A percentile compares a stretch with the other conserved stretches of the same genome.
Conservation (phyloP, 2,113 vertebrate species). For the Merops nubicus region DNA sequence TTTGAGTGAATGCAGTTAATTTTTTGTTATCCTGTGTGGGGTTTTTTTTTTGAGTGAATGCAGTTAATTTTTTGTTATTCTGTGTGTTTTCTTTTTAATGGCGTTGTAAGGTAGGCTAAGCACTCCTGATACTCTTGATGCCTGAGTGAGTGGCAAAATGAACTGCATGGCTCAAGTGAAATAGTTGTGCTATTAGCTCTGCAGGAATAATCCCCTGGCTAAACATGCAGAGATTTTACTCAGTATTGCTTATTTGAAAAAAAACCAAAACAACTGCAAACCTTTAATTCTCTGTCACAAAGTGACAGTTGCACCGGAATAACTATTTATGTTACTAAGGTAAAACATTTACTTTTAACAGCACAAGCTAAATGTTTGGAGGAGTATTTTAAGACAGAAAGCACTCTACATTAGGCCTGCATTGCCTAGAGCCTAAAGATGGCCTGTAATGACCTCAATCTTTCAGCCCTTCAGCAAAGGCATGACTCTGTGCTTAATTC, state of each 20-base stretch:
- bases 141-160: background rate
- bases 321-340: background rate
- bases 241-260: background rate
- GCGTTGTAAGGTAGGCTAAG: background rate
- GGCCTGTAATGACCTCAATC: background rate
- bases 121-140: background rate
- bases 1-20: background rate
- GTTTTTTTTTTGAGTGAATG: background rate
- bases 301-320: background rate
- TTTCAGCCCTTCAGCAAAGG: background rate
- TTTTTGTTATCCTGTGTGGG: background rate
- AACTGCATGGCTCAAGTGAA: background rate
- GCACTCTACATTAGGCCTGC: background rate
- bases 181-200: background rate
- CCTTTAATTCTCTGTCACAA: background rate
- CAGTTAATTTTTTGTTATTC: background rate
- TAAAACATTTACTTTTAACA: background rate
- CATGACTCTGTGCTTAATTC: background rate
- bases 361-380: background rate
- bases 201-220: background rate
- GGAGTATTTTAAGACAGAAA: background rate
- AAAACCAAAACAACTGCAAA: too few relatives aligned
- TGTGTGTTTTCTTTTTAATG: background rate
- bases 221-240: background rate
- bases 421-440: background rate